Percentiles rank a stretch among this genome's conserved stretches.
Evolutionary conservation across 2,888 invertebrate genomes (phyloP).

Genomic region (Ornithoptera alexandrae): DNA sequence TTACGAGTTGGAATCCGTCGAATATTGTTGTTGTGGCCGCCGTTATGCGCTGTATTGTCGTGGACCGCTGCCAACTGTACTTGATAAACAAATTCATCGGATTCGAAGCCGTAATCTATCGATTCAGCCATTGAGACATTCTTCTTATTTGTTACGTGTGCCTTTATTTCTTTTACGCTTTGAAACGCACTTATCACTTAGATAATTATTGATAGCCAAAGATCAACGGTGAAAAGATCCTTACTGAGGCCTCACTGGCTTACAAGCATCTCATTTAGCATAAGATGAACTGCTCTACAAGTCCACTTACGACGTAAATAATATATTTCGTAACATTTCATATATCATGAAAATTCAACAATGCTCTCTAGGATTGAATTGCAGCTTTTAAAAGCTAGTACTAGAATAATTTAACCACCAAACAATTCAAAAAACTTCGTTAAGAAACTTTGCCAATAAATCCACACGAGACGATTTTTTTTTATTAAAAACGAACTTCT

Average conservation of each 20-base stretch:
- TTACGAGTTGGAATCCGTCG: slow-evolving; percentile 41
- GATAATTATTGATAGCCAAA: too few species aligned
- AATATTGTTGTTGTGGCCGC: slow-evolving; percentile 21
- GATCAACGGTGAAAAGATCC: too few species aligned
- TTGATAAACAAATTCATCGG: slow-evolving; percentile 26
- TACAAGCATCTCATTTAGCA: too few species aligned
- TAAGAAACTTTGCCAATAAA: slow-evolving; percentile 16
- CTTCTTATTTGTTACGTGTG: not conserved
- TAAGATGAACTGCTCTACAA: too few species aligned
- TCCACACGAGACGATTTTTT: not conserved
- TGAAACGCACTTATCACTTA: too few species aligned
- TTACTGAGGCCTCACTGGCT: too few species aligned
- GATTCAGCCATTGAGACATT: slow-evolving; percentile 20
- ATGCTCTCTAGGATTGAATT: too few species aligned
- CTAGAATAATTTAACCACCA: slow-evolving; percentile 8
- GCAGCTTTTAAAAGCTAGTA: not conserved
- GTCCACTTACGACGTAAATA: too few species aligned
- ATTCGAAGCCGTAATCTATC: slow-evolving; percentile 18
- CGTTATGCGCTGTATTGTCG: slow-evolving; percentile 17
- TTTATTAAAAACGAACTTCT: slow-evolving; percentile 5
- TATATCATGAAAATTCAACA: too few species aligned
- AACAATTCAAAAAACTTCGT: slow-evolving; percentile 7
- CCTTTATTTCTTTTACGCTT: too few species aligned
- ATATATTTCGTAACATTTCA: too few species aligned
- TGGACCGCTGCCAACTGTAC: slow-evolving; percentile 23